These are phyloP conservation scores for Caenorhabditis virilis DNA, from an alignment of 2,888 invertebrate species.

Conservation along the genomic window DNA sequence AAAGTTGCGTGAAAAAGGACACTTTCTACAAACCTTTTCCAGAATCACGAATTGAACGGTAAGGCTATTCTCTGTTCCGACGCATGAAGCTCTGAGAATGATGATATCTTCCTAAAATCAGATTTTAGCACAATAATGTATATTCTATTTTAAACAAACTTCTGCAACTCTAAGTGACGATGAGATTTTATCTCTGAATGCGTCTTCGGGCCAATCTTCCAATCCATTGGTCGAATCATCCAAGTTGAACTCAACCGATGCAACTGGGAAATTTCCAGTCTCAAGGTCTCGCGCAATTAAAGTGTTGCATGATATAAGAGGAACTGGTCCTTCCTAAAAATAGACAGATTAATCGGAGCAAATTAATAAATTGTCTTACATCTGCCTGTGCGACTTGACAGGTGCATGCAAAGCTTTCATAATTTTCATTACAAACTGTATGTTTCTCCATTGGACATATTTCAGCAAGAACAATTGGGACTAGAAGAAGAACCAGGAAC, in stretches of 20 bases:
- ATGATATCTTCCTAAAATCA: slow-evolving; percentile 53
- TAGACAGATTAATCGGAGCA: too few species aligned
- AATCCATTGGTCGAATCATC: slow-evolving; percentile 32
- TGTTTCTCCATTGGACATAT: slow-evolving; percentile 54
- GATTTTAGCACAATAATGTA: not conserved
- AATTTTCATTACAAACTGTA: slow-evolving; percentile 10
- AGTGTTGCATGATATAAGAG: slow-evolving; percentile 51
- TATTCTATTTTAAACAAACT: slow-evolving; percentile 7
- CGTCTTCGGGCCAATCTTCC: slow-evolving; percentile 47
- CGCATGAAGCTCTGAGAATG: slow-evolving; percentile 54
- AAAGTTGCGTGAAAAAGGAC: not conserved
- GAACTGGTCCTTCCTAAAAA: slow-evolving; percentile 44
- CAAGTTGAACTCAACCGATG: slow-evolving; percentile 49
- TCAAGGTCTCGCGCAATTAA: slow-evolving; percentile 49
- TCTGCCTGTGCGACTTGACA: slow-evolving; percentile 50
- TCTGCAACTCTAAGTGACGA: slow-evolving; percentile 45
- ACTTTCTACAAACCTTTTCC: slow-evolving; percentile 32
- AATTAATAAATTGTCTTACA: too few species aligned
- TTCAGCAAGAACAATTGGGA: slow-evolving; percentile 9
- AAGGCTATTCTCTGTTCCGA: slow-evolving; percentile 46
- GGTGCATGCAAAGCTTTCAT: slow-evolving; percentile 30
- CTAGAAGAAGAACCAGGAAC: not conserved
- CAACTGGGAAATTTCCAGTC: slow-evolving; percentile 51
- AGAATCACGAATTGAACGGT: slow-evolving; percentile 58
- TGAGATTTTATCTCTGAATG: slow-evolving; percentile 40